phyloP scores from a whole-genome alignment of 2,888 invertebrate genomes.

The Pandemis corylana region DNA sequence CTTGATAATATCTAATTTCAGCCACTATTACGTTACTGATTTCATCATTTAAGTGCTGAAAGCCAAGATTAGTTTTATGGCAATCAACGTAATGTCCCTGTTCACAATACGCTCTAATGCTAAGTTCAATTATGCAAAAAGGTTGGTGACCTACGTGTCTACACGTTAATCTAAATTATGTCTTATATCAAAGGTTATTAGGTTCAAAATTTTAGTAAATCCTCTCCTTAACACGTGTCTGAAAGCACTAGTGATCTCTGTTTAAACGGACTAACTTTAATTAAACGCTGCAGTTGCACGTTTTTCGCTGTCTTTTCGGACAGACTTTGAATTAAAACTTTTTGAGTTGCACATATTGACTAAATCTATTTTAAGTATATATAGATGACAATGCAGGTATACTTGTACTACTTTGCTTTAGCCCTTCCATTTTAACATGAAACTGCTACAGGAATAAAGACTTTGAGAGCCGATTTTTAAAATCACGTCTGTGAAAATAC shows the following conservation, averaged over 20 bases:
- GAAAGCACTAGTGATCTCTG: constrained; percentile 56
- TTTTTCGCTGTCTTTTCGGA: constrained; percentile 9
- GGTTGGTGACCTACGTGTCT: not conserved
- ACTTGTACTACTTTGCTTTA: too few relatives aligned
- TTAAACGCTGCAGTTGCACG: constrained; percentile 56
- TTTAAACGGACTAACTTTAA: constrained; percentile 69
- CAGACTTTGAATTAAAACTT: constrained; percentile 12
- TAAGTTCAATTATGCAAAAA: constrained; percentile 8
- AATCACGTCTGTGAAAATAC: too few relatives aligned
- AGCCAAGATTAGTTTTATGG: not conserved
- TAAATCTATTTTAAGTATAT: not conserved
- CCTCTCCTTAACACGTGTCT: constrained; percentile 45
- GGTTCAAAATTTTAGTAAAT: constrained; percentile 23
- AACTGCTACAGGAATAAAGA: too few relatives aligned
- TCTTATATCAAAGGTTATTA: not conserved
- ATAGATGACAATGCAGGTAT: not conserved
- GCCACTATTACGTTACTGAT: not conserved
- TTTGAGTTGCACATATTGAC: not conserved
- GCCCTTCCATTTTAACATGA: too few relatives aligned
- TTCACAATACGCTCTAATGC: not conserved
- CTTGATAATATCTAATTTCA: too few relatives aligned
- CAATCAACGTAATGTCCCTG: constrained; percentile 3
- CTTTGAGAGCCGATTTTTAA: too few relatives aligned
- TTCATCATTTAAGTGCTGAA: not conserved
- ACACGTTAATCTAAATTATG: not conserved